These are phyloP conservation scores for Agrilus mali DNA, from an alignment of 2,888 invertebrate species.

Conservation along the genomic window DNA sequence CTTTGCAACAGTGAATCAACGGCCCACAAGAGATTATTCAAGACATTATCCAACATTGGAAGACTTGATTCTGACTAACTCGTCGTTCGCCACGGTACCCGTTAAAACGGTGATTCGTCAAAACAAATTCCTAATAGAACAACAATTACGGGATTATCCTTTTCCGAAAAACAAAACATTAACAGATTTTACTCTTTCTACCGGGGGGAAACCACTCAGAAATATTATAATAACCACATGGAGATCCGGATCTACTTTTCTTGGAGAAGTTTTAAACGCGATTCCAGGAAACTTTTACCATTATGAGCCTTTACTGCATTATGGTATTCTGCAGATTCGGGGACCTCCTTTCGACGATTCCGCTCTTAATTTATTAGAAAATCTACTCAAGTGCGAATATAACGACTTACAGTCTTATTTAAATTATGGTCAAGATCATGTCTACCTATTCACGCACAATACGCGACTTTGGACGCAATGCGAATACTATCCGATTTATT, in stretches of 20 bases:
- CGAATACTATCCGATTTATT: slow-evolving; percentile 48
- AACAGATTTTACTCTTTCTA: slow-evolving; percentile 54
- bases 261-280: slow-evolving; percentile 73
- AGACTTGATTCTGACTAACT: slow-evolving; percentile 16
- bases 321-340: slow-evolving; percentile 70
- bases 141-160: slow-evolving; percentile 47
- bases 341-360: slow-evolving; percentile 55
- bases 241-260: slow-evolving; percentile 83
- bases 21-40: slow-evolving; percentile 11
- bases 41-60: slow-evolving; percentile 6
- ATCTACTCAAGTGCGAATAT: slow-evolving; percentile 67
- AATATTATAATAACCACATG: slow-evolving; percentile 78
- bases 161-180: slow-evolving; percentile 49
- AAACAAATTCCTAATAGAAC: slow-evolving; percentile 40
- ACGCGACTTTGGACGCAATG: slow-evolving; percentile 74
- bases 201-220: slow-evolving; percentile 58
- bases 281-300: slow-evolving; percentile 82
- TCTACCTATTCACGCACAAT: slow-evolving; percentile 76
- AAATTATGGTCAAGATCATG: slow-evolving; percentile 61
- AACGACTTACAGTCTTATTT: slow-evolving; percentile 62
- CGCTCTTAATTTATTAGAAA: slow-evolving; percentile 55
- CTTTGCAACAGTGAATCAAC: slow-evolving; percentile 10
- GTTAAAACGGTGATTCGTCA: slow-evolving; percentile 44
- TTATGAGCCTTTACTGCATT: slow-evolving; percentile 77
- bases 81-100: slow-evolving; percentile 24